Percentiles rank a stretch among this genome's conserved stretches.
Conservation (phyloP, 1,140 invertebrate genomes). For the Drosophila miranda region DNA sequence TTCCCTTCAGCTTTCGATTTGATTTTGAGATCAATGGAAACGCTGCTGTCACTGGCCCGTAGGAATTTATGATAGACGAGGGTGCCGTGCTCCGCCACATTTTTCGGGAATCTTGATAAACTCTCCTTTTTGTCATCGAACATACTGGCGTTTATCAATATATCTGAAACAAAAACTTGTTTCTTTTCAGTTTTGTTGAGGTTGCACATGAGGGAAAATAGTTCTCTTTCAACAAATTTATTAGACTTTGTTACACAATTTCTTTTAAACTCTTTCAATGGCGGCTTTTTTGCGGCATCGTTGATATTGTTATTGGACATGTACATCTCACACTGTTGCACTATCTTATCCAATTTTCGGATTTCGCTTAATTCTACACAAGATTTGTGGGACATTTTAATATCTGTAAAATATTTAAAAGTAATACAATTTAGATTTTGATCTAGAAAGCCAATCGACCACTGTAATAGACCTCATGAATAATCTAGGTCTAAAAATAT, state of each 20-base stretch:
- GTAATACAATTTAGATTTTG: slow-evolving; percentile 3
- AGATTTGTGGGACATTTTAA: slow-evolving; percentile 66
- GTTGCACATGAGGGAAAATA: slow-evolving; percentile 67
- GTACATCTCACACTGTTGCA: slow-evolving; percentile 70
- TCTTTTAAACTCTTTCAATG: slow-evolving; percentile 48
- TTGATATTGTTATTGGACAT: slow-evolving; percentile 60
- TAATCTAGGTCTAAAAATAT: too few species aligned
- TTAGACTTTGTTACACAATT: slow-evolving; percentile 49
- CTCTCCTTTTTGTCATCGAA: slow-evolving; percentile 56
- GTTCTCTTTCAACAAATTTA: slow-evolving; percentile 65
- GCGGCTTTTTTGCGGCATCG: slow-evolving; percentile 37
- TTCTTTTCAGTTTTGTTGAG: slow-evolving; percentile 63
- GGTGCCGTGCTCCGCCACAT: slow-evolving; percentile 34
- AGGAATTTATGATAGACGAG: slow-evolving; percentile 50
- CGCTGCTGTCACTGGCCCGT: slow-evolving; percentile 5
- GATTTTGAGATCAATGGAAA: slow-evolving; percentile 14
- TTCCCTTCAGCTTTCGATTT: slow-evolving; percentile 4
- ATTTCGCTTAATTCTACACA: slow-evolving; percentile 73
- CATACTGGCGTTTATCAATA: slow-evolving; percentile 60
- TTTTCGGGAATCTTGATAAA: slow-evolving; percentile 33
- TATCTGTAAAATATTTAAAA: slow-evolving; percentile 34
- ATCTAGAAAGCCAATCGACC: too few species aligned
- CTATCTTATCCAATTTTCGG: slow-evolving; percentile 69
- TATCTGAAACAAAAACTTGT: slow-evolving; percentile 65
- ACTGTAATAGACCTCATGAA: too few species aligned